phyloP scores from a whole-genome alignment of 2,888 invertebrate genomes.

The Chymomyza procnemis region DNA sequence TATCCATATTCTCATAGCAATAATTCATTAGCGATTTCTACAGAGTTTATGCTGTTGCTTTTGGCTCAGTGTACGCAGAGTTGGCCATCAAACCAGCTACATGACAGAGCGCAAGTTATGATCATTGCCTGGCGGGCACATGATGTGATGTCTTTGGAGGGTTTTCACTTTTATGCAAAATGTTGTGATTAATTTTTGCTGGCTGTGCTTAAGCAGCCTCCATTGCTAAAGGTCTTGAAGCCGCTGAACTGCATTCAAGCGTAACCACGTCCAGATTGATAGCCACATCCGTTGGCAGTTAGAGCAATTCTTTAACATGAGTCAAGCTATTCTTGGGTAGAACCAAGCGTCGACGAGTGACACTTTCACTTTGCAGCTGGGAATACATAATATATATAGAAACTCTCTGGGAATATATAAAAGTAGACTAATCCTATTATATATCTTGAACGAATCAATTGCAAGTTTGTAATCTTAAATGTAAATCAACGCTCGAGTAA shows the following conservation, averaged over 20 bases:
- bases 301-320: background rate
- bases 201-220: background rate
- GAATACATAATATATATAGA: no score
- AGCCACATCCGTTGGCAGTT: conserved; percentile 12
- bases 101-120: background rate
- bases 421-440: background rate
- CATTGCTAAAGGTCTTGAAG: background rate
- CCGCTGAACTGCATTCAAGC: conserved; percentile 37
- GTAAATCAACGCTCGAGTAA: conserved; percentile 2
- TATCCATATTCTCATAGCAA: no score
- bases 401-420: background rate
- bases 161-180: conserved; percentile 37
- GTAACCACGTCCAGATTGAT: conserved; percentile 1
- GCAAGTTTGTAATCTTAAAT: background rate
- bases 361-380: conserved; percentile 48
- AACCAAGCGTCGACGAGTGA: conserved; percentile 28
- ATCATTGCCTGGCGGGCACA: background rate
- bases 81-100: background rate
- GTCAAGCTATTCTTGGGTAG: conserved; percentile 30
- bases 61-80: conserved; percentile 15
- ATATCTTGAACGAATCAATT: conserved; percentile 23
- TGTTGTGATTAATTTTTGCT: conserved; percentile 23
- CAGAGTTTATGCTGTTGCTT: conserved; percentile 15
- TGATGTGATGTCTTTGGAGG: conserved; percentile 40
- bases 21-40: no score